Conservation (phyloP, 2,113 vertebrate species). For the Ctenodactylus gundi region DNA sequence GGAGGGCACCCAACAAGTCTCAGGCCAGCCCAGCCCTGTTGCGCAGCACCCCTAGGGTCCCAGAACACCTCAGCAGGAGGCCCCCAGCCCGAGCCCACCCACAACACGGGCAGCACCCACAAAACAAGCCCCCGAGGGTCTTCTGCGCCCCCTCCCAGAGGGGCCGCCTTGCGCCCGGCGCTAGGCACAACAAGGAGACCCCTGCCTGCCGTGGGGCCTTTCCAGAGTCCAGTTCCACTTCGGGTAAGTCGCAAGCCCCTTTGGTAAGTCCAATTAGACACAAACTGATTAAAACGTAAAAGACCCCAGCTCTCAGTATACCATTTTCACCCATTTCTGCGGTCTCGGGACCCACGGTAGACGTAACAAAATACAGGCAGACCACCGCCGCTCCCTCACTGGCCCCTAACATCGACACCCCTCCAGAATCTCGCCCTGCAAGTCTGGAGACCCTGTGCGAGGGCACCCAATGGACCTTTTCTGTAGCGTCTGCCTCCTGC, state of each 20-base stretch:
- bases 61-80: not conserved
- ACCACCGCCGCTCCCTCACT: not conserved
- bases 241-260: not conserved
- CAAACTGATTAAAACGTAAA: not conserved
- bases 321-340: not conserved
- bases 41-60: not conserved
- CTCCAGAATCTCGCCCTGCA: not conserved
- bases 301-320: not conserved
- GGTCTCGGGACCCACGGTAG: not conserved
- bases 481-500: not conserved
- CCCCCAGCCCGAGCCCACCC: not conserved
- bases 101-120: not conserved
- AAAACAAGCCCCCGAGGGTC: not conserved
- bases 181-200: not conserved
- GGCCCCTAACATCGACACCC: not conserved
- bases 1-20: constrained; percentile 59
- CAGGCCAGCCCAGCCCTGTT: not conserved
- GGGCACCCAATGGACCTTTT: not conserved
- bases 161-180: not conserved
- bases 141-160: not conserved
- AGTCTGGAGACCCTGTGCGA: not conserved
- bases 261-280: not conserved
- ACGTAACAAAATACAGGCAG: not conserved
- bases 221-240: not conserved
- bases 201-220: not conserved